Conservation (phyloP, 1,140 invertebrate genomes). For the Zaprionus camerounensis region DNA sequence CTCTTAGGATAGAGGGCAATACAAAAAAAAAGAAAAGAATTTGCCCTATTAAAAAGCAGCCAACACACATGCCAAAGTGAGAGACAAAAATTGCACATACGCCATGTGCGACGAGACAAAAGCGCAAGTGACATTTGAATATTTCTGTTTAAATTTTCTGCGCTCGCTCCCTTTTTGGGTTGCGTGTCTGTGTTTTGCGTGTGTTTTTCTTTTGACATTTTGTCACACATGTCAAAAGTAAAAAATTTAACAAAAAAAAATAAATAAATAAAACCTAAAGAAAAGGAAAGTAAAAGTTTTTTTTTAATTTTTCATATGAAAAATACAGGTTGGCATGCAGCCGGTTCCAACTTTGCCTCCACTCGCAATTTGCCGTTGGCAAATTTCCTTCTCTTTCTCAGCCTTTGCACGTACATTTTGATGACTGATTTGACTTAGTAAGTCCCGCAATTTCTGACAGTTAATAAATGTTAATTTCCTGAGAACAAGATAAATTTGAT, state of each 20-base stretch:
- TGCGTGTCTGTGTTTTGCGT: neutral
- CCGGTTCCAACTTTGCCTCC: neutral
- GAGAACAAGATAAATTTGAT: neutral
- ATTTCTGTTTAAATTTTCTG: slow-evolving; percentile 57
- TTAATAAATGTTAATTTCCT: slow-evolving; percentile 53
- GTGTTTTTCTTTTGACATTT: slow-evolving; percentile 46
- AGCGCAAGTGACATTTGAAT: slow-evolving; percentile 56
- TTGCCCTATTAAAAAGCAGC: slow-evolving; percentile 42
- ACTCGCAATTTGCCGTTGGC: slow-evolving; percentile 21
- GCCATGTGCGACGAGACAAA: slow-evolving; percentile 43
- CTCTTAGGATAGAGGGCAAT: neutral
- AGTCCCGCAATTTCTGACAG: slow-evolving; percentile 37
- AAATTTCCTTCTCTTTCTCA: slow-evolving; percentile 18
- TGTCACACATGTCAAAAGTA: slow-evolving; percentile 42
- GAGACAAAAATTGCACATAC: slow-evolving; percentile 58
- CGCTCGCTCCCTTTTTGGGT: slow-evolving; percentile 1
- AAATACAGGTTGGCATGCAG: slow-evolving; percentile 38
- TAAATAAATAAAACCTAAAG: slow-evolving; percentile 1
- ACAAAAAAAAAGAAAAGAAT: slow-evolving; percentile 15
- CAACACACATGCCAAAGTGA: slow-evolving; percentile 23
- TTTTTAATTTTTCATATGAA: slow-evolving; percentile 51
- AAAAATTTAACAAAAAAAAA: slow-evolving; percentile 19
- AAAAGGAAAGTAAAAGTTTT: slow-evolving; percentile 37
- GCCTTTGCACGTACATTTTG: slow-evolving; percentile 26
- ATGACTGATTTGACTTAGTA: slow-evolving; percentile 47